phyloP scores from a whole-genome alignment of 2,888 invertebrate genomes.

The Dioctria rufipes region DNA sequence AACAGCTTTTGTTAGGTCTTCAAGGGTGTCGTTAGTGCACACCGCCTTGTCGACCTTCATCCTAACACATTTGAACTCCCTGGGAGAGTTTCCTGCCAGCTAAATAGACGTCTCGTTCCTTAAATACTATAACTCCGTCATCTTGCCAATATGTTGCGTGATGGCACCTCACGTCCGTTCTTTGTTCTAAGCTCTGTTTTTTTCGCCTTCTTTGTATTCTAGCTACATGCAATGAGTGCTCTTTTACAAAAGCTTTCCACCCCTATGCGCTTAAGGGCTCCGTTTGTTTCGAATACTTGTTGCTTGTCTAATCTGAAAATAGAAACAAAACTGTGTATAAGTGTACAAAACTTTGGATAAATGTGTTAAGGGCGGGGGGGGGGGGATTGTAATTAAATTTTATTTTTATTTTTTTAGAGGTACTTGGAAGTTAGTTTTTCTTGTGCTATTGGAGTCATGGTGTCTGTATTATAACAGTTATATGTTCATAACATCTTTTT shows the following conservation, averaged over 20 bases:
- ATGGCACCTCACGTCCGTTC: background rate
- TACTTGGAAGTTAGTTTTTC: too few species aligned
- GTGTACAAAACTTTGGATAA: conserved; percentile 25
- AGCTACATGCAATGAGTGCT: conserved; percentile 39
- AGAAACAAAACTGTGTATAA: conserved; percentile 16
- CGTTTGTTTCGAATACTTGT: conserved; percentile 43
- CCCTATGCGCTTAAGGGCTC: conserved; percentile 1
- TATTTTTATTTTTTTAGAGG: too few species aligned
- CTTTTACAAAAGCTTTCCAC: conserved; percentile 22
- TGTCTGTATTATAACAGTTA: too few species aligned
- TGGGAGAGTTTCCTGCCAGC: conserved; percentile 13
- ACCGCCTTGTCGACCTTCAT: conserved; percentile 69
- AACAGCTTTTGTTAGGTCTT: conserved; percentile 68
- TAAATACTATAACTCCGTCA: conserved; percentile 56
- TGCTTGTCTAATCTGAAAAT: conserved; percentile 46
- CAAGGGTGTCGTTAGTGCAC: conserved; percentile 69
- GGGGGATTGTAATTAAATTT: background rate
- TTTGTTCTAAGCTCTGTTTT: background rate
- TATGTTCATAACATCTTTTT: too few species aligned
- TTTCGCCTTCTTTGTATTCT: conserved; percentile 35
- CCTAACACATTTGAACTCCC: conserved; percentile 56
- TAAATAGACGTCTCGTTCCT: conserved; percentile 31
- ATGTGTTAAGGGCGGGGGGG: background rate
- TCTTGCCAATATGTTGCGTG: conserved; percentile 44
- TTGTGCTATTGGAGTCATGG: too few species aligned